These are phyloP conservation scores for Sapayoa aenigma DNA, from an alignment of 2,113 vertebrate genomes.

Conservation along the genomic window DNA sequence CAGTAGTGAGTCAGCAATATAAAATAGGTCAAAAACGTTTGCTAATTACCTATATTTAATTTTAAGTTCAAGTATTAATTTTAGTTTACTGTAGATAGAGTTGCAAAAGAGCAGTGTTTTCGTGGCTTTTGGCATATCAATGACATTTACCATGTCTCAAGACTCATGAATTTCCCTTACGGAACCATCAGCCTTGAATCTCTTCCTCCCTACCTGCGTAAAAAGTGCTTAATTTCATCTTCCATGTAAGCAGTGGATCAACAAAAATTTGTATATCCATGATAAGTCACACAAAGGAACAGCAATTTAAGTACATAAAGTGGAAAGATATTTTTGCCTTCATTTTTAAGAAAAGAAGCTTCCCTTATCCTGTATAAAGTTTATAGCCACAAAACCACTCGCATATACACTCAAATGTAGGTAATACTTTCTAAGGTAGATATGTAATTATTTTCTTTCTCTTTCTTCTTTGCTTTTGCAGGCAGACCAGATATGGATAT, in stretches of 20 bases:
- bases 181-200: not conserved
- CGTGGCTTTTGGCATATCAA: not conserved
- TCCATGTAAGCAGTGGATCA: not conserved
- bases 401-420: not conserved
- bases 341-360: not conserved
- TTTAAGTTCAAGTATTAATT: not conserved
- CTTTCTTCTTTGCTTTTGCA: not conserved
- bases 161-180: not conserved
- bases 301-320: not conserved
- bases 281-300: not conserved
- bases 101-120: not conserved
- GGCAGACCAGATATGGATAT: not conserved
- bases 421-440: not conserved
- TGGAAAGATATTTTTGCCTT: not conserved
- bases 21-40: not conserved
- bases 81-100: not conserved
- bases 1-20: not conserved
- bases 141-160: not conserved
- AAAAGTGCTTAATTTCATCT: not conserved
- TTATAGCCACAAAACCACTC: not conserved
- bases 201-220: rapidly evolving
- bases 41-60: not conserved
- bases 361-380: not conserved
- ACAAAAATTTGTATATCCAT: not conserved
- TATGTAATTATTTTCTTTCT: not conserved